These are phyloP conservation scores for Toxotes jaculatrix DNA, from an alignment of 2,113 vertebrate species.

Conservation along the genomic window DNA sequence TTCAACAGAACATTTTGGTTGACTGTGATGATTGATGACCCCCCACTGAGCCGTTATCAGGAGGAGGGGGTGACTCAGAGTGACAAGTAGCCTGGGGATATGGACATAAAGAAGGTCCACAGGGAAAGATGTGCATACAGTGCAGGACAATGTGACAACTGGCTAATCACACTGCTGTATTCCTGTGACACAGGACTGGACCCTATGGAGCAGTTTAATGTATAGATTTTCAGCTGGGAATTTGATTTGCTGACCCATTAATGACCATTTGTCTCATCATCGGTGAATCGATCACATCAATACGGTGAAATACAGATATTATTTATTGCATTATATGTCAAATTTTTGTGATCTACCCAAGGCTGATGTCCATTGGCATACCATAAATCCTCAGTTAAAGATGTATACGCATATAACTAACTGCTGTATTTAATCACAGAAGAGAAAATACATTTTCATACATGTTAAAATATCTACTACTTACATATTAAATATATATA, in stretches of 20 bases:
- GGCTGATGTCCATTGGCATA: neutral
- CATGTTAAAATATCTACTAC: too few relatives aligned
- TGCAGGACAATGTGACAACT: conserved; percentile 14
- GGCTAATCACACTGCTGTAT: conserved; percentile 28
- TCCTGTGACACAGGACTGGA: neutral
- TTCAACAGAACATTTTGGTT: neutral
- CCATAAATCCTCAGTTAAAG: too few relatives aligned
- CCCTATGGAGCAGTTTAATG: neutral
- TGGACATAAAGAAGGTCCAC: conserved; percentile 18
- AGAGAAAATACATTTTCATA: neutral
- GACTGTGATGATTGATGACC: conserved; percentile 57
- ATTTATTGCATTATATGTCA: too few relatives aligned
- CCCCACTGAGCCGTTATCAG: conserved; percentile 21
- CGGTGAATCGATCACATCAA: neutral
- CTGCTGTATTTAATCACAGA: neutral
- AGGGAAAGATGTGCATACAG: conserved; percentile 23
- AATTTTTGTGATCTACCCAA: too few relatives aligned
- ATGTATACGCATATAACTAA: too few relatives aligned
- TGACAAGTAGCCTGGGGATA: conserved; percentile 34
- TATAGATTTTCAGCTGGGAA: conserved; percentile 1
- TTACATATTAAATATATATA: too few relatives aligned
- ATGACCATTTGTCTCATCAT: neutral
- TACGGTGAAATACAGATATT: neutral
- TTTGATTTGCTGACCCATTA: neutral
- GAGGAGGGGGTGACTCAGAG: conserved; percentile 4